Evolutionary conservation across 2,797 vertebrate species (phyloP), one percentile per base, ranked within the genome.

Genomic region (Phrynocephalus guinanensis): DNA sequence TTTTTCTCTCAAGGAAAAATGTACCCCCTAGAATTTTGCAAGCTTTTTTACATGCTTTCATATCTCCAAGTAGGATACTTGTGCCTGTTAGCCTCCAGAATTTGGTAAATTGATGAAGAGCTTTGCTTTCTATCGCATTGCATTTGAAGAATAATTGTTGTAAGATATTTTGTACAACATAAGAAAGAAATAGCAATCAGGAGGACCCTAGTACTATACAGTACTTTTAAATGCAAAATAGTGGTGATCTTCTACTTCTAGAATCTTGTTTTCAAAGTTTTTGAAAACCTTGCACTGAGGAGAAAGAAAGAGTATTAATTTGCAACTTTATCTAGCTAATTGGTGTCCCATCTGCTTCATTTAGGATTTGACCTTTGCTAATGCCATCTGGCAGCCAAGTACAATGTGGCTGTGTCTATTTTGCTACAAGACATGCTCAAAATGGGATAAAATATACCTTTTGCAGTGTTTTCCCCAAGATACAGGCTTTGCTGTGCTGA

Each of bases 311-410:
- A 5, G 6, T 44, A 60, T 30, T 48, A 44, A 71, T 60, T 63
- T 33, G 16, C 38, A 50, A 9, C n/a, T 87, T 77, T 85, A 16
- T 77, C 15, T 91, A 81, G 82, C 44, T 30, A 75, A 88, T 80
- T 52, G 11, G 3, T 60, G 1, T n/a, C 15, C 0, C 30, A 86
- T 91, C 83, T 26, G 2, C 15, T 91, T 90, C 82, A 80, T 88
- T 68, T 11, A 48, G 44, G n/a, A 71, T 66, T 75, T 80, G 79
- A 79, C 48, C n/a, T 33, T 80, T 60, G 30, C 38, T 79, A 87
- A 67, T 28, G 68, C 28, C 13, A 26, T 26, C 38, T 48, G 50
- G 56, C 56, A 82, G 28, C 48, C 20, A 85, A 50, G 28, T 67
- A 38, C 56, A 78, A 48, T 10, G 50, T 33, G 50, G 20, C 24